phyloP scores from a whole-genome alignment of 2,888 invertebrate genomes.

The Agriotes lineatus region DNA sequence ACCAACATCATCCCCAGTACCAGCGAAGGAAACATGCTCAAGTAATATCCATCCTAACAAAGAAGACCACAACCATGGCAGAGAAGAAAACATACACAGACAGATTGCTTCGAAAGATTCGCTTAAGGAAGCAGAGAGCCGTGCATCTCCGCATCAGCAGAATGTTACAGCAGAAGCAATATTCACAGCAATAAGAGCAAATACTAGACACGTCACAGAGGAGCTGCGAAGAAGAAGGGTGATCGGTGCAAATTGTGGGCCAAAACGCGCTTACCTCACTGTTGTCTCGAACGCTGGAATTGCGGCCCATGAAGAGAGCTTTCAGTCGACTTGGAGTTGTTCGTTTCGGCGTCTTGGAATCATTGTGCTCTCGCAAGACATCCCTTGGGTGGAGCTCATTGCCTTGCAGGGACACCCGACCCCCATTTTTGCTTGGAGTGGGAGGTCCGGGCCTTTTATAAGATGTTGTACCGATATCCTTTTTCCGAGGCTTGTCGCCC shows the following conservation, averaged over 20 bases:
- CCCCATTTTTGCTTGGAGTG: conserved; percentile 86
- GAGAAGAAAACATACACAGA: neutral
- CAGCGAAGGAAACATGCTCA: no score
- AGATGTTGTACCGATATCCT: conserved; percentile 77
- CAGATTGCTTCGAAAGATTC: neutral
- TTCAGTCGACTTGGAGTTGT: conserved; percentile 76
- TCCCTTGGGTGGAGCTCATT: conserved; percentile 71
- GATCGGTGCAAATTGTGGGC: neutral
- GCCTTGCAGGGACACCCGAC: conserved; percentile 75
- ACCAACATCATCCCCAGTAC: neutral
- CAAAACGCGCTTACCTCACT: conserved; percentile 54
- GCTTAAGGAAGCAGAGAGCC: neutral
- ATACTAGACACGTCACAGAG: neutral
- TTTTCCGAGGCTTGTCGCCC: conserved; percentile 66
- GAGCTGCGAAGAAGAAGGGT: neutral
- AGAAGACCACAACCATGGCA: neutral
- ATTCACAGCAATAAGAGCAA: conserved; percentile 16
- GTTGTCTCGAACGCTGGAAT: conserved; percentile 62
- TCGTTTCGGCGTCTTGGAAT: conserved; percentile 64
- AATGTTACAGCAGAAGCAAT: neutral
- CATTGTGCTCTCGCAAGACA: conserved; percentile 69
- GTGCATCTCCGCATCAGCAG: neutral
- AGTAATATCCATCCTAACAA: neutral
- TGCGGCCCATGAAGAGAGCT: conserved; percentile 70
- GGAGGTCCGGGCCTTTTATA: conserved; percentile 90